These are phyloP conservation scores for Tenebrosternarchus preto DNA, from an alignment of 2,113 vertebrate species.

Conservation along the genomic window DNA sequence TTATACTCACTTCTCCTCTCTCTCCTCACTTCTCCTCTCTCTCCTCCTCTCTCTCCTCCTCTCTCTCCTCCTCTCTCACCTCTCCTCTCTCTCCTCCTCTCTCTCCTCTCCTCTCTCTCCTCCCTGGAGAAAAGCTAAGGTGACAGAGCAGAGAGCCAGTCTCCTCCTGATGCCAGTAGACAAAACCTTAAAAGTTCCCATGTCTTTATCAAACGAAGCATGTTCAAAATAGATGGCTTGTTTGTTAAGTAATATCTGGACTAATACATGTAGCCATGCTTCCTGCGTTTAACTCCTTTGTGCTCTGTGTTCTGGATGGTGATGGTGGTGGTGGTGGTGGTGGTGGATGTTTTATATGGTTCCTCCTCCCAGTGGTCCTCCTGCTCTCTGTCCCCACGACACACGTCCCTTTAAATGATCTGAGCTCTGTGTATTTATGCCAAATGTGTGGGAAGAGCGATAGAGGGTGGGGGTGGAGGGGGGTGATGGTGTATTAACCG, in stretches of 20 bases:
- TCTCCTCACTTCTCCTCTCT: too few relatives aligned
- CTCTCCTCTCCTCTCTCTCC: background rate
- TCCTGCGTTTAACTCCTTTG: too few relatives aligned
- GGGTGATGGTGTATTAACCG: constrained; percentile 5
- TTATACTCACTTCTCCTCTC: too few relatives aligned
- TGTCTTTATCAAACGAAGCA: background rate
- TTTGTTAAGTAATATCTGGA: background rate
- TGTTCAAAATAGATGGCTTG: too few relatives aligned
- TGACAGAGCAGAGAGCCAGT: background rate
- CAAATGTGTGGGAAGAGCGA: background rate
- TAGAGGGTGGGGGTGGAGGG: background rate
- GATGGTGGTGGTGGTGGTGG: too few relatives aligned
- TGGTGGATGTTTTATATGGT: too few relatives aligned
- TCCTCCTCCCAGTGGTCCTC: background rate
- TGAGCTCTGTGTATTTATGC: constrained; percentile 8
- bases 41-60: too few relatives aligned
- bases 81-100: too few relatives aligned
- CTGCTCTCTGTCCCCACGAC: background rate
- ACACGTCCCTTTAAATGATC: constrained; percentile 17
- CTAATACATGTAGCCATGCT: too few relatives aligned
- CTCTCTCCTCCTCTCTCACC: too few relatives aligned
- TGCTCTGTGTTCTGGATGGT: too few relatives aligned
- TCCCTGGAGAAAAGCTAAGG: background rate
- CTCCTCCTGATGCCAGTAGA: too few relatives aligned
- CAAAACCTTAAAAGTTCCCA: background rate